Evolutionary conservation across 2,888 invertebrate genomes (phyloP).

Genomic region (Rhabditoides inermis): DNA sequence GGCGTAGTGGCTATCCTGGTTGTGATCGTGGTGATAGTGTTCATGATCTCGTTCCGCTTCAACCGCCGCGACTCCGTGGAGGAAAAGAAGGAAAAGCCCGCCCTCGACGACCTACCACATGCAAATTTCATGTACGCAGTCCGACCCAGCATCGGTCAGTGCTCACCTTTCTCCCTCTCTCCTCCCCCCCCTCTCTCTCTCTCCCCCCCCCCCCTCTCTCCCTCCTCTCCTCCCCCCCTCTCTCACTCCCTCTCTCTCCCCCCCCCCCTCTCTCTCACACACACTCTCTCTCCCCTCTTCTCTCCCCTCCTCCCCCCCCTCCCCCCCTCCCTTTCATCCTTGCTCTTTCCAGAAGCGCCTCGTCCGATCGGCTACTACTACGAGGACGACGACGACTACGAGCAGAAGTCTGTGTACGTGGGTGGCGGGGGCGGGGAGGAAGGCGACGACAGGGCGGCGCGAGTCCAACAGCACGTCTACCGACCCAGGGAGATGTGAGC

Average conservation of each 20-base stretch:
- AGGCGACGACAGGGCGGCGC: background rate
- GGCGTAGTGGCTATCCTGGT: slow-evolving; percentile 42
- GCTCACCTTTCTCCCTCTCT: too few relatives aligned
- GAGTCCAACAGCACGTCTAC: background rate
- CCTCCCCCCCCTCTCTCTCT: too few relatives aligned
- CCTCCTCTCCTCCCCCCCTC: too few relatives aligned
- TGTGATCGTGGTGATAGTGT: slow-evolving; percentile 42
- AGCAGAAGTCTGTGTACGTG: slow-evolving; percentile 40
- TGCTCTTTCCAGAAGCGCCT: slow-evolving; percentile 21
- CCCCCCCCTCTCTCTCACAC: too few relatives aligned
- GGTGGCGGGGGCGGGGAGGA: slow-evolving; percentile 15
- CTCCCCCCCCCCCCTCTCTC: too few relatives aligned
- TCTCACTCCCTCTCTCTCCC: too few relatives aligned
- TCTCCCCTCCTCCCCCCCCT: too few relatives aligned
- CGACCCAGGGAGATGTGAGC: background rate
- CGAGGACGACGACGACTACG: slow-evolving; percentile 50
- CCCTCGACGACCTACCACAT: slow-evolving; percentile 9
- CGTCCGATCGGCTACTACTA: slow-evolving; percentile 50
- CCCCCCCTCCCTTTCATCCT: too few relatives aligned
- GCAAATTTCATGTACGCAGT: slow-evolving; percentile 16
- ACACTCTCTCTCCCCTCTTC: too few relatives aligned
- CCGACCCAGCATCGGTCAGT: slow-evolving; percentile 16
- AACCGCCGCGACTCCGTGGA: slow-evolving; percentile 16
- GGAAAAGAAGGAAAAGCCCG: slow-evolving; percentile 3
- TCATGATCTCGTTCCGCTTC: slow-evolving; percentile 48